A percentile compares a stretch with the other conserved stretches of the same genome.
phyloP scores from a whole-genome alignment of 2,888 invertebrate genomes.

The Polydesmus complanatus region DNA sequence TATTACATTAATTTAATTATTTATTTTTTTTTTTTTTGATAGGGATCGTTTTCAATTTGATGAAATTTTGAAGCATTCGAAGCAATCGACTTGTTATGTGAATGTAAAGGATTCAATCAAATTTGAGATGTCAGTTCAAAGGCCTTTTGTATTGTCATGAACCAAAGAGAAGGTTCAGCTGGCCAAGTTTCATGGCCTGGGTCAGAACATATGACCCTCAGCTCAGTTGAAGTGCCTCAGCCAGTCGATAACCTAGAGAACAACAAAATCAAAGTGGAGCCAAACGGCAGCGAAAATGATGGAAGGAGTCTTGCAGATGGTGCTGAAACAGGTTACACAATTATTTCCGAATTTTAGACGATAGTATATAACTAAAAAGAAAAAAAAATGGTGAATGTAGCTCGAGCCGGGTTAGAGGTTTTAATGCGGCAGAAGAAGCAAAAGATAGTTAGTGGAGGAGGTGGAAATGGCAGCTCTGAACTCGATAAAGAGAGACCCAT shows the following conservation, averaged over 20 bases:
- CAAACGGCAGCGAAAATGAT: background rate
- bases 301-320: background rate
- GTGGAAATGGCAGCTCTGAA: slow-evolving; percentile 19
- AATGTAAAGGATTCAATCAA: background rate
- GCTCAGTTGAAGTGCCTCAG: background rate
- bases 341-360: background rate
- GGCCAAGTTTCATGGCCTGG: background rate
- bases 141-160: background rate
- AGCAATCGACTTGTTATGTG: background rate
- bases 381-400: too few relatives aligned
- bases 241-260: background rate
- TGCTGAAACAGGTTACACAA: background rate
- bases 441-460: slow-evolving; percentile 5
- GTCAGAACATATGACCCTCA: background rate
- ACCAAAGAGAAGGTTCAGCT: background rate
- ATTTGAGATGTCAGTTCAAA: background rate
- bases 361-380: too few relatives aligned
- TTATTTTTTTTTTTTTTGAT: background rate
- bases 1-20: background rate
- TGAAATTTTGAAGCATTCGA: background rate
- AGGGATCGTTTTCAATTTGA: background rate
- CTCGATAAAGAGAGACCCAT: slow-evolving; percentile 54
- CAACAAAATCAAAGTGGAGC: background rate
- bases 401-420: slow-evolving; percentile 10
- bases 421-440: slow-evolving; percentile 16